Evolutionary conservation across 1,140 invertebrate species (phyloP).

Genomic region (Stegodyphus mimosarum): DNA sequence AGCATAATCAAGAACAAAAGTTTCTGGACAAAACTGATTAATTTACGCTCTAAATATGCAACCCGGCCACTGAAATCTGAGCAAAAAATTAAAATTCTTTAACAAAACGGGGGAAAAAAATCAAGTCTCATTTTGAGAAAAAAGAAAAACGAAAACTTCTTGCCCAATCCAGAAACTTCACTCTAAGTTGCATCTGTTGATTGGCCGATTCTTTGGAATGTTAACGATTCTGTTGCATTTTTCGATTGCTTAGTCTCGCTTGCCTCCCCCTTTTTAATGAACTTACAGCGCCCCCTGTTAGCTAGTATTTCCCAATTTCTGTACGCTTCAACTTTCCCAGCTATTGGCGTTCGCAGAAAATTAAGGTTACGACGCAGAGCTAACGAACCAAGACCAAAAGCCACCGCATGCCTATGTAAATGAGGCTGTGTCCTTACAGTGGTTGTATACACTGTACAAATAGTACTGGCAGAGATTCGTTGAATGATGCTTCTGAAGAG

Average conservation of each 20-base stretch:
- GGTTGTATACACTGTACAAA: constrained; percentile 36
- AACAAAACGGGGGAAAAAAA: too few species aligned
- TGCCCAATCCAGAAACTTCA: neutral
- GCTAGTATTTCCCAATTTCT: constrained; percentile 8
- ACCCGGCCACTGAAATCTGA: too few species aligned
- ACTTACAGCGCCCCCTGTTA: constrained; percentile 2
- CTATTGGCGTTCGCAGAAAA: constrained; percentile 19
- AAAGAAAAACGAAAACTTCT: too few species aligned
- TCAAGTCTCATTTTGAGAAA: too few species aligned
- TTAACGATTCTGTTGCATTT: constrained; percentile 58
- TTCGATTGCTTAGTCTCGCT: constrained; percentile 43
- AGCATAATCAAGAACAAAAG: too few species aligned
- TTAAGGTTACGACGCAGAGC: constrained; percentile 18
- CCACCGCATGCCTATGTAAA: constrained; percentile 39
- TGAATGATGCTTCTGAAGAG: constrained; percentile 3
- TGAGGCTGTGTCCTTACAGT: neutral
- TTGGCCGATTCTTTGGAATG: constrained; percentile 31
- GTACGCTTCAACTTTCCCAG: constrained; percentile 25
- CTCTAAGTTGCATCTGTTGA: constrained; percentile 44
- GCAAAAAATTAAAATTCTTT: too few species aligned
- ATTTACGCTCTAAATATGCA: too few species aligned
- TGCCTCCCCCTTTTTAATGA: constrained; percentile 46
- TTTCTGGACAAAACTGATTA: too few species aligned
- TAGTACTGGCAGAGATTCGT: constrained; percentile 15
- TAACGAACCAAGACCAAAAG: constrained; percentile 47